Base-by-base conservation (phyloP, 1,140 invertebrate genomes). In the Papilio polyxenes region DNA sequence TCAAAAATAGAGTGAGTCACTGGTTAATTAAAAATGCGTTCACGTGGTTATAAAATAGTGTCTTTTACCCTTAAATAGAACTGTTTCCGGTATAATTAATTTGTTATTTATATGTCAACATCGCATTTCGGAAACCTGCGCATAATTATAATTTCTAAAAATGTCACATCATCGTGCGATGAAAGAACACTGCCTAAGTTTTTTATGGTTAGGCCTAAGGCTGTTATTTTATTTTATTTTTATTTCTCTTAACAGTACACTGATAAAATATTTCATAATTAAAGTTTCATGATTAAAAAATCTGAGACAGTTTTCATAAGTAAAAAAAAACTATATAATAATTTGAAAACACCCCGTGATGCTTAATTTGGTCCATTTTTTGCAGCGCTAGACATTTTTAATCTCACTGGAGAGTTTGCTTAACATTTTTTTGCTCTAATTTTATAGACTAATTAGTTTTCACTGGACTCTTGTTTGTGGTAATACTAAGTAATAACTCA, bases 331-430 rank as follows among this genome's bases (percentile, higher is more conserved):
- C 23, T 31, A 15, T 69, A 69, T 69, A 69, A 69, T 62, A 62
- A 23, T 69, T 37, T 23, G n/a, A 37, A 69, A 62, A 62, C 59
- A 37, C 65, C 11, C 31, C 6, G 23, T 37, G 23, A 37, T 11
- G 65, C 65, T 23, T 69, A 69, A 69, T 69, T 69, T 69, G 23
- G 65, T 69, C 31, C 65, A 69, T 69, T 69, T 69, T 69, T 69
- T 37, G 65, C 65, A 15, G 37, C 65, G 65, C 23, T 69, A 37
- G 31, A 69, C 65, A 69, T 69, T 69, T 69, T 69, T 69, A 69
- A 69, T 69, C 65, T 69, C 31, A 69, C 65, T 69, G 10, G 23
- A 69, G 65, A 37, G 23, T 69, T 69, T 69, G 65, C 65, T 69
- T 31, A 69, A 15, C 23, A 37, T 69, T 69, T 37, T 65, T 69